Evolutionary conservation across 2,888 invertebrate species (phyloP).

Genomic region (Nowickia ferox): DNA sequence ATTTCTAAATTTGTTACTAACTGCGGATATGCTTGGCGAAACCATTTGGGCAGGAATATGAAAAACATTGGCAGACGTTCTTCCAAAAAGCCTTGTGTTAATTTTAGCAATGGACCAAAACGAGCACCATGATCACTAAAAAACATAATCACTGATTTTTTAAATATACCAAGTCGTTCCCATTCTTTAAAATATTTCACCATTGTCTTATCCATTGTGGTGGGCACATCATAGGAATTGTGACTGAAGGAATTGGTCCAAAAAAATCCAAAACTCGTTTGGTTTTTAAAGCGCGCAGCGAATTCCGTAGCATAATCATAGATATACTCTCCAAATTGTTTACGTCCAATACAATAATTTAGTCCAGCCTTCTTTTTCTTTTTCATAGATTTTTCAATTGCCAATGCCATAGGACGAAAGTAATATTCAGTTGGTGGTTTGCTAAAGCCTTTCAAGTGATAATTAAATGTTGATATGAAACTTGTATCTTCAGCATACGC

Average conservation of each 20-base stretch:
- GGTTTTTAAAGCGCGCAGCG: constrained; percentile 85
- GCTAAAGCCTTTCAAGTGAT: constrained; percentile 87
- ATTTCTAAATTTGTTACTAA: constrained; percentile 84
- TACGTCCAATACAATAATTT: constrained; percentile 86
- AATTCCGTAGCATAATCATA: constrained; percentile 88
- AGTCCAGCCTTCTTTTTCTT: constrained; percentile 83
- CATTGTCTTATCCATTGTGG: constrained; percentile 87
- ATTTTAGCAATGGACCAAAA: constrained; percentile 87
- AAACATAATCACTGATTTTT: constrained; percentile 88
- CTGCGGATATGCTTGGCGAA: constrained; percentile 84
- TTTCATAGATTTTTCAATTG: constrained; percentile 85
- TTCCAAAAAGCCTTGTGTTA: constrained; percentile 89
- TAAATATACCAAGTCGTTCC: constrained; percentile 84
- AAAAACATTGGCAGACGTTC: constrained; percentile 90
- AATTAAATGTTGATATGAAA: constrained; percentile 87
- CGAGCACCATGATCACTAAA: constrained; percentile 91
- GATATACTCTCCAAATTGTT: constrained; percentile 87
- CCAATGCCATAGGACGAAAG: constrained; percentile 88
- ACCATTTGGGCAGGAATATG: constrained; percentile 87
- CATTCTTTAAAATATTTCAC: constrained; percentile 85
- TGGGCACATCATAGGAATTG: constrained; percentile 86
- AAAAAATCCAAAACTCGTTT: constrained; percentile 89
- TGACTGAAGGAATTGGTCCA: constrained; percentile 92
- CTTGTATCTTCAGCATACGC: constrained; percentile 91
- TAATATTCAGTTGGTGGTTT: constrained; percentile 92